Conservation (phyloP, 2,888 invertebrate genomes). For the Perizoma affinitatum region DNA sequence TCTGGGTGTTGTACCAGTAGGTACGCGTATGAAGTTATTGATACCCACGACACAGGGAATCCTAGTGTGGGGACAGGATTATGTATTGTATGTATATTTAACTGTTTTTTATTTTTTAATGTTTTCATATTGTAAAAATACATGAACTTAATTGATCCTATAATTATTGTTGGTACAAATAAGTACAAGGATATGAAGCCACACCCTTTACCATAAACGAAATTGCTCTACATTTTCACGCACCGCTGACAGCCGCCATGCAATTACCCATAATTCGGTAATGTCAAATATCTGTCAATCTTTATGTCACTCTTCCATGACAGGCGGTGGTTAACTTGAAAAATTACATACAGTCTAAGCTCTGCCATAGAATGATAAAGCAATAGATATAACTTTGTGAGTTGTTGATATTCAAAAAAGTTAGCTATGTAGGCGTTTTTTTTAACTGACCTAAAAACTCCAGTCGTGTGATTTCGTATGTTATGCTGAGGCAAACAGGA, state of each 20-base stretch:
- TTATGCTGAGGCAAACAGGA: too few relatives aligned
- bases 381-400: background rate
- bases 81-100: too few relatives aligned
- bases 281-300: conserved; percentile 63
- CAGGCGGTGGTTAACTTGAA: conserved; percentile 48
- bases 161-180: conserved; percentile 10
- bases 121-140: too few relatives aligned
- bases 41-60: too few relatives aligned
- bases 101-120: too few relatives aligned
- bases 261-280: conserved; percentile 63
- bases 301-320: conserved; percentile 49
- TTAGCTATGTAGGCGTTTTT: too few relatives aligned
- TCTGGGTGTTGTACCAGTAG: too few relatives aligned
- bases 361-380: conserved; percentile 17
- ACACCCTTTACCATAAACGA: conserved; percentile 16
- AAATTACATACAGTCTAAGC: conserved; percentile 31
- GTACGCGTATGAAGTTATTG: too few relatives aligned
- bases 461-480: too few relatives aligned
- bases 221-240: conserved; percentile 43
- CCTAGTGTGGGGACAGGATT: too few relatives aligned
- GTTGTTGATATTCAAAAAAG: background rate
- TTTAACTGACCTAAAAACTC: too few relatives aligned
- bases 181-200: conserved; percentile 5
- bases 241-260: conserved; percentile 47
- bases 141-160: background rate